Conservation (phyloP, 1,140 invertebrate species). For the Drosophila pandora region DNA sequence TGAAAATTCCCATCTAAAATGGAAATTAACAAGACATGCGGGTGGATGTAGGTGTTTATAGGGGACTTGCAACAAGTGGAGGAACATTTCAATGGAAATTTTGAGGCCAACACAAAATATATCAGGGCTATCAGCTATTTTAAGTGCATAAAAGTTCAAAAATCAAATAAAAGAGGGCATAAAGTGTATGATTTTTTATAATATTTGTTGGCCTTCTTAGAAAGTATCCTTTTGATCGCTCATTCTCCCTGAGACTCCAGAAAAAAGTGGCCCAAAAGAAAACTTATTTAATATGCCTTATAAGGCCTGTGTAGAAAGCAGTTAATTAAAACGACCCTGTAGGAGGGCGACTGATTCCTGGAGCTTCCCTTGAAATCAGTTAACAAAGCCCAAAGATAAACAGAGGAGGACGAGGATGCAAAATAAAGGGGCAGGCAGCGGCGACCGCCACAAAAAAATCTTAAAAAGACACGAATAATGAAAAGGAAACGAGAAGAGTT, state of each 20-base stretch:
- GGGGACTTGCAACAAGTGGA: constrained; percentile 18
- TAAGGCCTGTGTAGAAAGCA: constrained; percentile 39
- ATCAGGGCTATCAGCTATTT: constrained; percentile 2
- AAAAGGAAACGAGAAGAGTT: constrained; percentile 13
- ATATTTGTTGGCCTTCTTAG: constrained; percentile 20
- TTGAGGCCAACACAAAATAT: neutral
- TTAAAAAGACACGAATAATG: constrained; percentile 2
- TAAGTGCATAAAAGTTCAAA: neutral
- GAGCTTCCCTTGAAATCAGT: constrained; percentile 72
- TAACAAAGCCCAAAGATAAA: constrained; percentile 55
- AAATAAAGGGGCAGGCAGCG: constrained; percentile 19
- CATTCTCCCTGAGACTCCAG: constrained; percentile 3
- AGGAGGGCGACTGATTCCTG: constrained; percentile 37
- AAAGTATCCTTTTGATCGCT: constrained; percentile 28
- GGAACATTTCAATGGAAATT: constrained; percentile 24
- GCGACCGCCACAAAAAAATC: constrained; percentile 20
- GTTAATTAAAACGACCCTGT: constrained; percentile 64
- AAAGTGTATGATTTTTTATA: neutral
- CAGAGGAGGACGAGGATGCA: constrained; percentile 18
- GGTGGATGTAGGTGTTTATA: constrained; percentile 31
- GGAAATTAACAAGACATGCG: constrained; percentile 61
- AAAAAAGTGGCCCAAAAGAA: constrained; percentile 23
- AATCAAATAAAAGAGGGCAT: constrained; percentile 7
- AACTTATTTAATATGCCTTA: constrained; percentile 54
- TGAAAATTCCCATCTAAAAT: constrained; percentile 39